These are phyloP conservation scores for Trididemnum clinides DNA, from an alignment of 23 tunicate species.

Conservation along the genomic window DNA sequence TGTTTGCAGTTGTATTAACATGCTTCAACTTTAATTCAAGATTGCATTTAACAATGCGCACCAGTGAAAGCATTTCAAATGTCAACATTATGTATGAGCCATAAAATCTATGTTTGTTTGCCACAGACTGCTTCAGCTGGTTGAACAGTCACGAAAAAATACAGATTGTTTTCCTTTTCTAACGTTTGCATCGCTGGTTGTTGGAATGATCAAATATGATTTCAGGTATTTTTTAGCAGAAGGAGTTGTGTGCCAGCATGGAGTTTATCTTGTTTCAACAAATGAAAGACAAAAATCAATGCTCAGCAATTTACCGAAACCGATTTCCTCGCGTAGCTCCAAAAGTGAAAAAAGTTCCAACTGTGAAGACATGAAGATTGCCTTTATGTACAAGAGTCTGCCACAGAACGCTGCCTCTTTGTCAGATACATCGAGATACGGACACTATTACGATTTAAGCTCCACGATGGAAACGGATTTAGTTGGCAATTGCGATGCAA, in stretches of 20 bases:
- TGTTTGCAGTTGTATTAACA: no score
- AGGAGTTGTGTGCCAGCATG: slow-evolving; percentile 64
- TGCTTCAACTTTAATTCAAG: no score
- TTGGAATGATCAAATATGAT: neutral
- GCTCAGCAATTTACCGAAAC: slow-evolving; percentile 63
- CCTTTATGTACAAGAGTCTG: slow-evolving; percentile 67
- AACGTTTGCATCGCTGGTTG: no score
- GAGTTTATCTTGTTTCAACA: slow-evolving; percentile 27
- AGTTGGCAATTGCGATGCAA: slow-evolving; percentile 22
- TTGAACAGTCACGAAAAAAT: no score
- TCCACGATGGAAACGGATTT: slow-evolving; percentile 42
- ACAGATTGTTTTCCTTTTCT: no score
- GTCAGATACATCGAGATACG: slow-evolving; percentile 48
- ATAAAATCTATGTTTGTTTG: no score
- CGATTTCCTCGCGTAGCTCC: neutral
- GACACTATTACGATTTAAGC: slow-evolving; percentile 87
- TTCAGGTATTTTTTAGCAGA: slow-evolving; percentile 92
- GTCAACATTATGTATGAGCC: no score
- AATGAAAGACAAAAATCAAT: slow-evolving; percentile 14
- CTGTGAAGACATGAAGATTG: slow-evolving; percentile 78
- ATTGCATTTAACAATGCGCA: no score
- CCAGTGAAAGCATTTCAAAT: no score
- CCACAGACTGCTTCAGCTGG: no score
- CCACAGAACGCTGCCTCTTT: slow-evolving; percentile 49
- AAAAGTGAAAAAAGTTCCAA: neutral